Percentiles rank a stretch among this genome's conserved stretches.
Evolutionary conservation across 2,888 invertebrate species (phyloP).

Genomic region (Chrysolina haemoptera): DNA sequence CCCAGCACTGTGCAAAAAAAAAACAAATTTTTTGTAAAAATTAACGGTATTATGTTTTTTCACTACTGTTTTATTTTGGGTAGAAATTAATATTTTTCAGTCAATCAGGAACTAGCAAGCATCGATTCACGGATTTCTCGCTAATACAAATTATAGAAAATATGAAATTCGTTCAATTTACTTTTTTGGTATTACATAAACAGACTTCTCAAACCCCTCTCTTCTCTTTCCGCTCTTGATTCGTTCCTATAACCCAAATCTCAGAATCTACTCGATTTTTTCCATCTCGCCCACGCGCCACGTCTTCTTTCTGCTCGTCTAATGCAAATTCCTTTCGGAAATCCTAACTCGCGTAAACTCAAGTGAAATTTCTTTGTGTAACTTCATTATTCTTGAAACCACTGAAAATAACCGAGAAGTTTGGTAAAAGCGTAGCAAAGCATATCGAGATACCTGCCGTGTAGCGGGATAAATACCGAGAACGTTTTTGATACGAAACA

Average conservation of each 20-base stretch:
- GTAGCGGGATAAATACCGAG: not conserved
- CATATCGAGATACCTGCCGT: not conserved
- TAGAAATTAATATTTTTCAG: too few species aligned
- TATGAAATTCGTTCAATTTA: too few species aligned
- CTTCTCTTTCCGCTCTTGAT: too few species aligned
- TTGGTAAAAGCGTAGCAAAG: constrained; percentile 3
- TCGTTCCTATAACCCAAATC: not conserved
- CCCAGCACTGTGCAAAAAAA: too few species aligned
- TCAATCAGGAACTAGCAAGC: too few species aligned
- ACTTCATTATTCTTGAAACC: constrained; percentile 7
- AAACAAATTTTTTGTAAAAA: too few species aligned
- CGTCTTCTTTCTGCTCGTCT: not conserved
- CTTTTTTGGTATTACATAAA: too few species aligned
- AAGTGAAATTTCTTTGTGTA: constrained; percentile 9
- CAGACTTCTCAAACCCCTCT: not conserved
- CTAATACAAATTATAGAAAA: too few species aligned
- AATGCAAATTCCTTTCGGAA: constrained; percentile 15
- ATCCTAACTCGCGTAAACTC: constrained; percentile 1
- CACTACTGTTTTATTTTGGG: too few species aligned
- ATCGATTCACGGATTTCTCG: too few species aligned
- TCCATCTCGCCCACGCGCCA: not conserved
- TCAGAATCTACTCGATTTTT: not conserved
- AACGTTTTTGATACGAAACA: constrained; percentile 6
- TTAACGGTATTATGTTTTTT: too few species aligned
- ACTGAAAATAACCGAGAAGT: constrained; percentile 2